Percentiles rank a stretch among this genome's conserved stretches.
Conservation (phyloP, 2,797 vertebrate species). For the Gallinago nigripennis region DNA sequence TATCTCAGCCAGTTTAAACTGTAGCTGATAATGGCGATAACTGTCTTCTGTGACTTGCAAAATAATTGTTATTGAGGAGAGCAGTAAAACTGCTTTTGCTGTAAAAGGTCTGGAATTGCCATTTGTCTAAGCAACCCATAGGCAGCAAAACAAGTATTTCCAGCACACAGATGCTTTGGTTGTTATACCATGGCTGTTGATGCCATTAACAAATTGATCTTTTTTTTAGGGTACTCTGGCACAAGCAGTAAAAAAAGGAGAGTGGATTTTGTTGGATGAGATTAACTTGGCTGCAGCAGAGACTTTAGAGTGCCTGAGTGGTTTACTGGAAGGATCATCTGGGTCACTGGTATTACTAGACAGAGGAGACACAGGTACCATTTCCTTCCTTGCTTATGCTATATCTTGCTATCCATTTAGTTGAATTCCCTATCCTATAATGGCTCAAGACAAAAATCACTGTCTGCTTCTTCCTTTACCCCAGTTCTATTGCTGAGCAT, state of each 20-base stretch:
- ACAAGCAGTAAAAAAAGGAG: conserved; percentile 93
- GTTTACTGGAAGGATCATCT: conserved; percentile 90
- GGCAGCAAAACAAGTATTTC: background rate
- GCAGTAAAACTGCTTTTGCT: background rate
- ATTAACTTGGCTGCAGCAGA: conserved; percentile 96
- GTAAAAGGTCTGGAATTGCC: background rate
- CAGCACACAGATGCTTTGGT: background rate
- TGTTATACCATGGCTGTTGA: background rate
- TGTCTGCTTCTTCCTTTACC: background rate
- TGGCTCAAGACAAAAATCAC: background rate
- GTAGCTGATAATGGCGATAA: background rate
- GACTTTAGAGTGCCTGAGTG: conserved; percentile 94
- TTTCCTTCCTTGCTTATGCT: background rate
- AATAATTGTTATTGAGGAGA: background rate
- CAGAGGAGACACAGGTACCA: conserved; percentile 92
- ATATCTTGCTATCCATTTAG: background rate
- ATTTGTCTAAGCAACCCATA: background rate
- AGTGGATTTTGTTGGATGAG: conserved; percentile 97
- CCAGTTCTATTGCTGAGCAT: background rate
- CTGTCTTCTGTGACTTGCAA: background rate
- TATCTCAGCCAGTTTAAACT: background rate
- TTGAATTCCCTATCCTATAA: background rate
- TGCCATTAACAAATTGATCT: background rate
- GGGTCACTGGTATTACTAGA: conserved; percentile 93
- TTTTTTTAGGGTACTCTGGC: conserved; percentile 88